These are phyloP conservation scores for Centrocercus urophasianus DNA, from an alignment of 2,113 vertebrate genomes.

Conservation along the genomic window DNA sequence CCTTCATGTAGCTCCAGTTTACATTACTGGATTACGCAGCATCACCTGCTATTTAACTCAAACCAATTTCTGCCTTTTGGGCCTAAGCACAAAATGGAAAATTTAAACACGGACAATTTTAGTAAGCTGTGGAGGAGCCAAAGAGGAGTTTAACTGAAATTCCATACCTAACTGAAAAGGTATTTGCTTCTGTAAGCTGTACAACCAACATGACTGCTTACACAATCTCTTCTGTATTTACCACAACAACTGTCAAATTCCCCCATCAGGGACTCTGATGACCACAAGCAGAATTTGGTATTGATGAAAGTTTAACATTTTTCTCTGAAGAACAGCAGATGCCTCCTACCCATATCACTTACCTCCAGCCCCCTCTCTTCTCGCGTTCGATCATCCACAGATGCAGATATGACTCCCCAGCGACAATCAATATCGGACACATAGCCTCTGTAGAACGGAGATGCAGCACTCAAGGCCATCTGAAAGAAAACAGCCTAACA, in stretches of 20 bases:
- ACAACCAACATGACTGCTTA: not conserved
- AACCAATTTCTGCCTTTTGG: not conserved
- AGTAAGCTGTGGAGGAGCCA: not conserved
- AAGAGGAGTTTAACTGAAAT: not conserved
- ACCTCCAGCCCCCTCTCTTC: constrained; percentile 96
- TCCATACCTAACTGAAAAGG: not conserved
- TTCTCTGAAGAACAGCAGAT: not conserved
- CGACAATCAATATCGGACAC: constrained; percentile 97
- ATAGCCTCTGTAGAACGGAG: constrained; percentile 95
- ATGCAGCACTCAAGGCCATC: constrained; percentile 97
- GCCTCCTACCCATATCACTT: not conserved
- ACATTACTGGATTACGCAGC: not conserved
- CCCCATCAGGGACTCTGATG: not conserved
- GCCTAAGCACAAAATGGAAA: not conserved
- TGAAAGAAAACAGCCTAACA: constrained; percentile 60
- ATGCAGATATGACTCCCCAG: constrained; percentile 97
- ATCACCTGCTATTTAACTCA: not conserved
- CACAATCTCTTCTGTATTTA: not conserved
- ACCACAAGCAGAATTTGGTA: not conserved
- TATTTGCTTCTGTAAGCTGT: not conserved
- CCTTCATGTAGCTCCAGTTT: not conserved
- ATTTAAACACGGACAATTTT: not conserved
- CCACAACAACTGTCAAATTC: not conserved
- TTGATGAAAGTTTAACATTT: not conserved
- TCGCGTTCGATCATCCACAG: constrained; percentile 93